Evolutionary conservation across 92 coral and sea anemone species (phyloP).

Genomic region (Palythoa grandiflora): DNA sequence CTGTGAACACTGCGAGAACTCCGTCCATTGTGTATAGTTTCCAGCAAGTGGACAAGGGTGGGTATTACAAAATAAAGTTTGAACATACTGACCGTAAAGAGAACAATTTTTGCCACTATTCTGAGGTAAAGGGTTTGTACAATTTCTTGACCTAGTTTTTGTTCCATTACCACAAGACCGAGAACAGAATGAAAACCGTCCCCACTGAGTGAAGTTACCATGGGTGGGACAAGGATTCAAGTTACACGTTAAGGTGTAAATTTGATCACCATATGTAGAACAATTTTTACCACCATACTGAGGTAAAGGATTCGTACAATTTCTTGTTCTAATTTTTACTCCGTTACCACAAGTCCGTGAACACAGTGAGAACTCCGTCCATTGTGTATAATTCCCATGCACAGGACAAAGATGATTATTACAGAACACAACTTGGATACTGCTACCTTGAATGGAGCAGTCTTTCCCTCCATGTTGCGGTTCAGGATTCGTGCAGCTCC

Average conservation of each 20-base stretch:
- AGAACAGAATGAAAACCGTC: constrained; percentile 71
- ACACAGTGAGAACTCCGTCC: constrained; percentile 50
- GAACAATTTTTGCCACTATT: constrained; percentile 76
- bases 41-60: constrained; percentile 82
- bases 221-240: constrained; percentile 37
- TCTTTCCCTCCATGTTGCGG: constrained; percentile 52
- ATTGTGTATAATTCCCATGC: constrained; percentile 59
- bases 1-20: constrained; percentile 67
- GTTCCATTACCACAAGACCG: constrained; percentile 80
- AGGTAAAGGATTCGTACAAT: constrained; percentile 49
- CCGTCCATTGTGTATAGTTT: constrained; percentile 70
- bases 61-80: constrained; percentile 61
- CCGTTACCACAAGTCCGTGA: constrained; percentile 51
- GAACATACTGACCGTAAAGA: constrained; percentile 61
- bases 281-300: constrained; percentile 48
- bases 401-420: constrained; percentile 44
- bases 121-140: constrained; percentile 76
- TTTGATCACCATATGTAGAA: neutral
- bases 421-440: constrained; percentile 24
- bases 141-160: constrained; percentile 65
- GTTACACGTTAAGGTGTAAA: neutral
- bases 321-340: constrained; percentile 34
- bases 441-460: constrained; percentile 33
- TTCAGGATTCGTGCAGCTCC: constrained; percentile 52
- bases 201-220: constrained; percentile 80